These are phyloP conservation scores for Cataglyphis altisquamis DNA, from an alignment of 2,888 invertebrate genomes.

Conservation along the genomic window DNA sequence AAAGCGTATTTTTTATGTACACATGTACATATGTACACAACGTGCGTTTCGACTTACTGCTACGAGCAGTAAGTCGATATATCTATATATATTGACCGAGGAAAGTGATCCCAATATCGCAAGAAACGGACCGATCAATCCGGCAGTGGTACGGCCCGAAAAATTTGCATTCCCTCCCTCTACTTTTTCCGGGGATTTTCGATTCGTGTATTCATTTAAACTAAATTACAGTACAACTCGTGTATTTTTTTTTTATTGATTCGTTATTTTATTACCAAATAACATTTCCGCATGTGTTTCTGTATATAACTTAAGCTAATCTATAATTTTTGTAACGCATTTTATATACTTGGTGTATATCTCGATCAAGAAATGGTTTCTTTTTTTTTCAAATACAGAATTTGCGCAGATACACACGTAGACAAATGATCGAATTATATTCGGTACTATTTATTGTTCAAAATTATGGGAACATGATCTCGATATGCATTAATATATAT, in stretches of 20 bases:
- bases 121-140: conserved; percentile 12
- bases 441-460: conserved; percentile 50
- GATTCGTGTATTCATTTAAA: not conserved
- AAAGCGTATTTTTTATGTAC: conserved; percentile 38
- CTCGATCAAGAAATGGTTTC: not conserved
- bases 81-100: conserved; percentile 41
- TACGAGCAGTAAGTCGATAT: conserved; percentile 30
- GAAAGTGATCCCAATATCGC: not conserved
- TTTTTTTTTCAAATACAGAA: not conserved
- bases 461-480: conserved; percentile 47
- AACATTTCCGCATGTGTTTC: conserved; percentile 28
- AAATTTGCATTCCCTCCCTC: not conserved
- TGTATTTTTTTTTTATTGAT: conserved; percentile 11
- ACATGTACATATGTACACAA: conserved; percentile 61
- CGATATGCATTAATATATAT: conserved; percentile 47
- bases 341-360: conserved; percentile 5
- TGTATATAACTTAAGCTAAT: conserved; percentile 9
- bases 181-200: not conserved
- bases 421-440: conserved; percentile 45
- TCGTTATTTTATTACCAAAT: conserved; percentile 36
- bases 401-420: conserved; percentile 3
- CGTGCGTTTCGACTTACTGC: conserved; percentile 56
- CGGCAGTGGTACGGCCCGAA: conserved; percentile 37
- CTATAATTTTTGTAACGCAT: not conserved
- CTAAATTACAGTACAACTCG: conserved; percentile 34